Conservation (phyloP, 2,797 vertebrate species). For the Neostethus bicornis region DNA sequence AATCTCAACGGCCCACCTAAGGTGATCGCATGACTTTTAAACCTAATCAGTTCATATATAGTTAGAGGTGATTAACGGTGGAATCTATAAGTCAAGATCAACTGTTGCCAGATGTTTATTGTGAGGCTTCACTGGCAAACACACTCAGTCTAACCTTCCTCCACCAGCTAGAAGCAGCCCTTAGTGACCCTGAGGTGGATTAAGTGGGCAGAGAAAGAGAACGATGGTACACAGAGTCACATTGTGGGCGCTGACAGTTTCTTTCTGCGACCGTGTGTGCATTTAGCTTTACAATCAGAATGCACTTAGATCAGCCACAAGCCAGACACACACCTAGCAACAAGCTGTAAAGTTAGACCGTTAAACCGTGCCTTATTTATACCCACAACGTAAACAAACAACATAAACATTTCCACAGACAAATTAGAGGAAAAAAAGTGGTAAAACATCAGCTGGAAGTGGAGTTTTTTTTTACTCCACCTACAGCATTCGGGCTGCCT, state of each 20-base stretch:
- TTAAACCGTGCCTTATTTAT: slow-evolving; percentile 6
- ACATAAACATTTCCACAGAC: neutral
- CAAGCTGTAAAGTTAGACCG: slow-evolving; percentile 6
- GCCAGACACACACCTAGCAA: neutral
- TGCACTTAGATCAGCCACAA: slow-evolving; percentile 15
- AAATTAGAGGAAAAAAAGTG: neutral
- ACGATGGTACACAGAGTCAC: neutral
- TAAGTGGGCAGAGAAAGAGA: neutral
- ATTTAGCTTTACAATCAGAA: slow-evolving; percentile 14
- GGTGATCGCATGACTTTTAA: too few species aligned
- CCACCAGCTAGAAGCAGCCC: too few species aligned
- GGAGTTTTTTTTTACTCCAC: too few species aligned
- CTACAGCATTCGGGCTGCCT: too few species aligned
- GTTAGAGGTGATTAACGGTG: too few species aligned
- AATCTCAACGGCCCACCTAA: too few species aligned
- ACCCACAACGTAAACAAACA: slow-evolving; percentile 6
- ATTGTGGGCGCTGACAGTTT: slow-evolving; percentile 19
- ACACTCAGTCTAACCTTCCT: too few species aligned
- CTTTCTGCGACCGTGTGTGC: neutral
- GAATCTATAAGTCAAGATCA: too few species aligned
- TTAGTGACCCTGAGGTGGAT: neutral
- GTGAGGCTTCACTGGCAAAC: too few species aligned
- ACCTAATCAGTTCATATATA: too few species aligned
- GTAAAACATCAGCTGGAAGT: too few species aligned
- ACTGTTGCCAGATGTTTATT: too few species aligned